Evolutionary conservation across 2,888 invertebrate species (phyloP), one percentile per base, ranked within the genome.

Genomic region (Amphipyra tragopoginis): DNA sequence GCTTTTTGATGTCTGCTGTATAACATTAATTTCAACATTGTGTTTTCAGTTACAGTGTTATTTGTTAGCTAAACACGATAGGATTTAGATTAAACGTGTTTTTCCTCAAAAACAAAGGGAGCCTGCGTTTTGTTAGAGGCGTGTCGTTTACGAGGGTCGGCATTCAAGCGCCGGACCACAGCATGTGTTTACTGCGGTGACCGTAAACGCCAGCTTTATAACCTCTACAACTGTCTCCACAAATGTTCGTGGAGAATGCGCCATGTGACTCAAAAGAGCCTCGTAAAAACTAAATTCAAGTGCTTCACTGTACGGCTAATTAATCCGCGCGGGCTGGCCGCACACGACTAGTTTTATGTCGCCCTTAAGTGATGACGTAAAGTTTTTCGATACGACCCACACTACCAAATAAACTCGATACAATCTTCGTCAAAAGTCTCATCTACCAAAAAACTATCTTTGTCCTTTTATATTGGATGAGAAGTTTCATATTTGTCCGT

Each of bases 251-350:
- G 62, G 62, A 78, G 73, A 72, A 71, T 77, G 69, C 63, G 29
- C 29, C 29, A 29, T 29, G 29, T 29, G 73, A 79, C 81, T 84
- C 84, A 83, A 79, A 85, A 83, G 81, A 82, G 69, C 79, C 75
- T 85, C 87, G 85, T 91, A 90, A 91, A 86, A 89, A 86, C 82
- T 84, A 81, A 85, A 83, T 75, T 68, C 80, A 85, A 86, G 85
- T 86, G 82, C 80, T 75, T 79, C 59, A 58, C 73, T 81, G 72
- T 77, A 80, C 81, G 80, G 77, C 84, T 90, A 90, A 91, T 90
- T 91, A 90, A 90, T 87, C 87, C 80, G 65, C 51, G 34, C 65
- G 72, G 68, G 79, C 82, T 72, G 67, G 63, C 65, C n/a, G 26
- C 43, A 55, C 62, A 7, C 43, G 5, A 52, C 45, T 53, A 53